Conservation (phyloP, 2,113 vertebrate genomes). For the Cyprinodon variegatus region DNA sequence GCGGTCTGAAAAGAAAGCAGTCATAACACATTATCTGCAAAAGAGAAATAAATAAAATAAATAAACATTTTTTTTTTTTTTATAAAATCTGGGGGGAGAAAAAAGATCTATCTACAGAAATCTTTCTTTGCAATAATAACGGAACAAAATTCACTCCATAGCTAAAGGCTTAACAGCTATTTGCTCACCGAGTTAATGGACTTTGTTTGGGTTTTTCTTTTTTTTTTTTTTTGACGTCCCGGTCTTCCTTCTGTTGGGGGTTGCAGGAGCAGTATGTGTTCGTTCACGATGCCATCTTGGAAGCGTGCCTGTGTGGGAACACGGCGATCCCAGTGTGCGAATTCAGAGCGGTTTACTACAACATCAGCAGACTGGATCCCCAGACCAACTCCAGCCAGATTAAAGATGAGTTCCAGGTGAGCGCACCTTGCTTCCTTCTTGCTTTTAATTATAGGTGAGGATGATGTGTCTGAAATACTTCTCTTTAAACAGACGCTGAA, state of each 20-base stretch:
- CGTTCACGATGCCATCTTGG: constrained; percentile 96
- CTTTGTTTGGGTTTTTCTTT: too few species aligned
- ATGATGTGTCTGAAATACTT: neutral
- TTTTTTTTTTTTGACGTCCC: neutral
- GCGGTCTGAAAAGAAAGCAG: too few species aligned
- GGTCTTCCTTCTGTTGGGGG: neutral
- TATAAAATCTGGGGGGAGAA: too few species aligned
- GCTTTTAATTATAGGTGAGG: neutral
- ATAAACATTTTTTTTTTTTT: too few species aligned
- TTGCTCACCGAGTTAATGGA: neutral
- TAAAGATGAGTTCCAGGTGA: constrained; percentile 98
- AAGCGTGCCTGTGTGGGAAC: constrained; percentile 96
- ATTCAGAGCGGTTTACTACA: constrained; percentile 97
- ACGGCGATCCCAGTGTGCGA: constrained; percentile 97
- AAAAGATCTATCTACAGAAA: too few species aligned
- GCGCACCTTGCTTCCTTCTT: neutral
- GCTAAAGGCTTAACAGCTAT: neutral
- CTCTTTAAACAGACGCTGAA: constrained; percentile 88
- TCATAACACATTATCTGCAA: too few species aligned
- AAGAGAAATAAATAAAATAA: too few species aligned
- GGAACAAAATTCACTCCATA: neutral
- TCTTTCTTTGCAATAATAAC: too few species aligned
- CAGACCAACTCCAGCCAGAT: constrained; percentile 99
- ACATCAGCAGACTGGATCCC: constrained; percentile 95
- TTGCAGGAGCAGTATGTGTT: constrained; percentile 96